phyloP scores from a whole-genome alignment of 2,888 invertebrate species.

The Morpho achilles region DNA sequence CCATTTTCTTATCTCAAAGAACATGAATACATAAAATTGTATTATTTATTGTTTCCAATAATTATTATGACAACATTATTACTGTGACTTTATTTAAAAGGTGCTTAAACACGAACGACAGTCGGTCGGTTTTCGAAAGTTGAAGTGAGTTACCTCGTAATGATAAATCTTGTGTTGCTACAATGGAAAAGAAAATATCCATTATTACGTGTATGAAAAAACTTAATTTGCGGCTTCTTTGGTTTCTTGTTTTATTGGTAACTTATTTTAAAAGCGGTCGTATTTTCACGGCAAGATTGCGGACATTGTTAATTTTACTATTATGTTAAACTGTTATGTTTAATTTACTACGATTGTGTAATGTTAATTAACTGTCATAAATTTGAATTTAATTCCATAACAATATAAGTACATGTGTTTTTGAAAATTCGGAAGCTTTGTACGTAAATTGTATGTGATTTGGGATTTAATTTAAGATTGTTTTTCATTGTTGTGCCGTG shows the following conservation, averaged over 20 bases:
- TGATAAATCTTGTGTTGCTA: constrained; percentile 12
- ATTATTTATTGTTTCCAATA: constrained; percentile 6
- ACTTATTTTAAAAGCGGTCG: not conserved
- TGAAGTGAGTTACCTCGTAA: not conserved
- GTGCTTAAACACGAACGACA: not conserved
- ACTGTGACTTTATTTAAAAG: not conserved
- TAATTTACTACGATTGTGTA: not conserved
- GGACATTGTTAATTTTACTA: constrained; percentile 2
- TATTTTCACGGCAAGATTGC: constrained; percentile 6
- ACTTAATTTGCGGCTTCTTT: constrained; percentile 19
- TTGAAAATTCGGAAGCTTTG: not conserved
- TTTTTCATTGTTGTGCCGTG: no score
- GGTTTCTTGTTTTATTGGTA: constrained; percentile 7
- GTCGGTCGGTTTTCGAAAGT: not conserved
- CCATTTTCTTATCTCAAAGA: no score
- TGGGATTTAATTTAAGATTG: no score
- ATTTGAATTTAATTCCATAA: not conserved
- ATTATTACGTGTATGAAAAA: constrained; percentile 15
- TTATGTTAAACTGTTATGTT: constrained; percentile 1
- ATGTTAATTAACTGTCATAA: constrained; percentile 2
- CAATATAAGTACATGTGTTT: no score
- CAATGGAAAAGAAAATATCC: constrained; percentile 13
- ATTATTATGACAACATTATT: not conserved
- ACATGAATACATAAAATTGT: not conserved
- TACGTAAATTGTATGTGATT: no score